Conservation (phyloP, 64 coral and sea anemone genomes). For the Dendrophyllia cribrosa region DNA sequence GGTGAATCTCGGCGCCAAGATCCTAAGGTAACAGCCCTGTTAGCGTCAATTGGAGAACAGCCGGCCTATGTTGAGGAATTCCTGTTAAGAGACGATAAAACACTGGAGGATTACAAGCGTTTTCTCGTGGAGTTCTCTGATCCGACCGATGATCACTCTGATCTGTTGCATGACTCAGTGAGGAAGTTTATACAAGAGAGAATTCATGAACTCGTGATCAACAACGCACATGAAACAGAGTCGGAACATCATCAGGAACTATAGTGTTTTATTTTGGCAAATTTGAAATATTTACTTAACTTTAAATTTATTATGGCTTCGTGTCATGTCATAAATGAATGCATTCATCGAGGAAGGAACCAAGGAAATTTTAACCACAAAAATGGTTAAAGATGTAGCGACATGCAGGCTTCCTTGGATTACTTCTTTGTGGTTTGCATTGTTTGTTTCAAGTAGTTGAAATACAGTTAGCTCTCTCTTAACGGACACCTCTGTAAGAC, state of each 20-base stretch:
- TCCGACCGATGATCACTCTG: neutral
- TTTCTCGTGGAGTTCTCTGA: conserved; percentile 52
- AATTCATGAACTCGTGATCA: neutral
- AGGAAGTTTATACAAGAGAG: conserved; percentile 28
- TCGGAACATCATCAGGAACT: neutral
- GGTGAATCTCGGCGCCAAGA: conserved; percentile 58
- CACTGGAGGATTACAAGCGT: conserved; percentile 48
- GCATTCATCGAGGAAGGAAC: too few relatives aligned
- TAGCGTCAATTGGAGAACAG: conserved; percentile 26
- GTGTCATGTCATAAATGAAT: too few relatives aligned
- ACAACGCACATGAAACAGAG: neutral
- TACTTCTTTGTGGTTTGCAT: too few relatives aligned
- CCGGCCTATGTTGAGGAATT: conserved; percentile 77
- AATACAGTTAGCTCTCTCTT: too few relatives aligned
- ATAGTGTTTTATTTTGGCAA: neutral
- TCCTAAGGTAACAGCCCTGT: conserved; percentile 29
- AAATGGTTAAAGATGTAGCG: too few relatives aligned
- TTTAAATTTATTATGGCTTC: too few relatives aligned
- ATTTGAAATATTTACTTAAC: too few relatives aligned
- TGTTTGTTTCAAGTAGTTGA: too few relatives aligned
- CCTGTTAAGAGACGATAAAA: conserved; percentile 80
- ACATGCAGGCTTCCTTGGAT: too few relatives aligned
- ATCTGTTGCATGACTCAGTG: conserved; percentile 16
- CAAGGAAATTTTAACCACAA: too few relatives aligned
- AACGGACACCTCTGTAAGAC: too few relatives aligned